Evolutionary conservation across 2,113 vertebrate genomes (phyloP), one percentile per base, ranked within the genome.

Genomic region (Muntiacus muntjak): DNA sequence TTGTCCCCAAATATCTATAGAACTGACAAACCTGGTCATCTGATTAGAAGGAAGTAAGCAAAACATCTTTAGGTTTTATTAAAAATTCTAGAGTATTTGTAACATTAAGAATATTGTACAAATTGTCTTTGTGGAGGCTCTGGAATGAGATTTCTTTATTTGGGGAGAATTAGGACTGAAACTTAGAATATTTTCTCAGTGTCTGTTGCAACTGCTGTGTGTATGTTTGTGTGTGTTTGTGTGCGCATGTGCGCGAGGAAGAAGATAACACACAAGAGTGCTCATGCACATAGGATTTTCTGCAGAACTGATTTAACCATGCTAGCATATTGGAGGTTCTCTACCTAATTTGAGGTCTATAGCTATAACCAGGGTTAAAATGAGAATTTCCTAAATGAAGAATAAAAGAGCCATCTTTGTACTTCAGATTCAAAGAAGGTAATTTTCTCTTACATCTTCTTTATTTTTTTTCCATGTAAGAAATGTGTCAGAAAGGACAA

Each of bases 391-490:
- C 40, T 82, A 78, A 81, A 21, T 74, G 33, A 93, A 50, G 30
- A 4, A 7, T 33, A 30, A 36, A 50, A 78, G 45, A 86, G 13
- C 30, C 36, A 81, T 67, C 25, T 90, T 76, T 78, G 40, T 76
- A 7, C 13, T 58, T 95, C 50, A 10, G 23, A 91, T 52, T 84
- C 26, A 82, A 74, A 55, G 19, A 85, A 25, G 15, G 85, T 78
- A 45, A 47, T 89, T 87, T 94, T 95, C 57, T 90, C 50, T 92
- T 95, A 87, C 9, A n/a, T 91, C 81, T 55, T 74, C n/a, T 79
- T 54, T 54, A 15, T 28, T 36, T 76, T 87, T 67, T 86, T 84
- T 26, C 23, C 52, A 6, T 52, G 11, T 76, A 14, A 25, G 5
- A 40, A 13, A 43, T 58, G 8, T 25, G 1, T 85, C 88, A 43